Conservation (phyloP, 2,797 vertebrate species). For the Pangasius djambal region DNA sequence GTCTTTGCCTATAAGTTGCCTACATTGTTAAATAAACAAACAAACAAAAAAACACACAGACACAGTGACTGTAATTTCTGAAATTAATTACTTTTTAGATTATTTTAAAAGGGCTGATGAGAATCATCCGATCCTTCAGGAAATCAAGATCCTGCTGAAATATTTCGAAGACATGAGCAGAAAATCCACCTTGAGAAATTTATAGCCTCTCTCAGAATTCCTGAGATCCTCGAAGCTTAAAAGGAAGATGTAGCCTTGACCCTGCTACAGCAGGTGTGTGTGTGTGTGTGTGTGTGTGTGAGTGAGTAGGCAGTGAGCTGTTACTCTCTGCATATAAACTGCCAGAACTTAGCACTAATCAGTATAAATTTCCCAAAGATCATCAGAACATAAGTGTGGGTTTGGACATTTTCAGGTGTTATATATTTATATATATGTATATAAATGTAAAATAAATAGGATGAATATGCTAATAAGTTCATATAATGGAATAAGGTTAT, state of each 20-base stretch:
- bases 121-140: not conserved
- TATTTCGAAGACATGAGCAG: not conserved
- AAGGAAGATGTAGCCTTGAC: conserved; percentile 19
- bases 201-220: not conserved
- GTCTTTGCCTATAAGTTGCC: too few relatives aligned
- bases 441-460: not conserved
- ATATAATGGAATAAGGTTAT: not conserved
- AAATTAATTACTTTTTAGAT: not conserved
- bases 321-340: not conserved
- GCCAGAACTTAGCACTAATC: not conserved
- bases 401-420: not conserved
- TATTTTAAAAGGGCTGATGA: too few relatives aligned
- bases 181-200: not conserved
- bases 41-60: too few relatives aligned
- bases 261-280: not conserved
- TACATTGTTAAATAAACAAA: too few relatives aligned
- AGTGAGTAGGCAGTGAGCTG: not conserved
- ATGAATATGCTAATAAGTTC: not conserved
- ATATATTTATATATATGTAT: too few relatives aligned
- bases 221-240: not conserved
- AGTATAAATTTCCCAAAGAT: not conserved
- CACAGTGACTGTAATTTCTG: too few relatives aligned
- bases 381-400: too few relatives aligned
- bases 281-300: conserved; percentile 20
- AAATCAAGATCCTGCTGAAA: not conserved